Base-by-base conservation (phyloP, 2,113 vertebrate genomes). In the Rana temporaria region DNA sequence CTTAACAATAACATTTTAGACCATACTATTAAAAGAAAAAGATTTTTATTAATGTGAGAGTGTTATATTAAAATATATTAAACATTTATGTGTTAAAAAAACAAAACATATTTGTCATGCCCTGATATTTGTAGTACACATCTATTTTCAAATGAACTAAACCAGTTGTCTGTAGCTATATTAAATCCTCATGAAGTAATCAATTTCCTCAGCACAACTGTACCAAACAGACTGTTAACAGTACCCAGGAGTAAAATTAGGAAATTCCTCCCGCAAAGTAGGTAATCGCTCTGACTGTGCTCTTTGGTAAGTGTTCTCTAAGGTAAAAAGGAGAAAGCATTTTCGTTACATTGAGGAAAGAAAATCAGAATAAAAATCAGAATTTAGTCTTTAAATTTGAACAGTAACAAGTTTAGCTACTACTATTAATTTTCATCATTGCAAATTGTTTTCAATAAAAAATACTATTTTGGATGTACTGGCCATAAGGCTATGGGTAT, bases 301-400 rank as follows among this genome's bases (percentile, higher is more conserved):
- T 64, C 62, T 64, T 15, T 64, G 62, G 22, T 64, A 64, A 64
- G 62, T 26, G 22, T 30, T 64, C 62, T 30, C 62, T 14, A 64
- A 65, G 32, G 63, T 26, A 65, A 32, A 65, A 32, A 32, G 9
- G 34, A 9, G 26, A 15, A 65, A 64, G 42, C 26, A 26, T 26
- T 6, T 64, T 64, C 22, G 6, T 6, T 64, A 64, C 17, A 26
- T 30, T 64, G 4, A 64, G 24, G 26, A 64, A 26, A 64, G 7
- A 26, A 30, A 64, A 64, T 34, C 32, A 18, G 17, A 7, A 4
- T 32, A 9, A 18, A 18, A 4, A 32, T 32, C 63, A 34, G 63
- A 18, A 32, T 65, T 34, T 65, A 48, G 14, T 6, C 42, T 9
- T 48, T 14, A 48, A 14, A 8, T 48, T 48, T 6, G n/a, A 48